A percentile compares a stretch with the other conserved stretches of the same genome.
Evolutionary conservation across 1,140 invertebrate genomes (phyloP).

Genomic region (Thalassaphorura encarpata): DNA sequence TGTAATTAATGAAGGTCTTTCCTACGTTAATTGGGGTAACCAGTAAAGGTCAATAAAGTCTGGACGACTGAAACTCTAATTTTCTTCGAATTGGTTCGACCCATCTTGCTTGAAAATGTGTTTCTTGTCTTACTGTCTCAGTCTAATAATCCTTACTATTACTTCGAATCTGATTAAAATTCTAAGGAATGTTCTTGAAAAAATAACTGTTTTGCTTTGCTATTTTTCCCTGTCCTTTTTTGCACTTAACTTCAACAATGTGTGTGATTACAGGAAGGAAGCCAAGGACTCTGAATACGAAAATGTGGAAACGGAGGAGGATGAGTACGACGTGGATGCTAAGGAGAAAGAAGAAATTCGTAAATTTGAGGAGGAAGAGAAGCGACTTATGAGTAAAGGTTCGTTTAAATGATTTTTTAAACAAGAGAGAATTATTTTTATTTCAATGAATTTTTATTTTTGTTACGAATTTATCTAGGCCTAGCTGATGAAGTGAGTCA

Average conservation of each 20-base stretch:
- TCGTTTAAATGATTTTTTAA: neutral
- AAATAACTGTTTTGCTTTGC: too few relatives aligned
- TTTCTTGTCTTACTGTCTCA: too few relatives aligned
- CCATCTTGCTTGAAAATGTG: too few relatives aligned
- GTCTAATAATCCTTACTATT: too few relatives aligned
- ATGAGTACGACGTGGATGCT: constrained; percentile 33
- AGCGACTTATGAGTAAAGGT: constrained; percentile 42
- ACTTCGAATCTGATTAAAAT: neutral
- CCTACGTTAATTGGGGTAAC: too few relatives aligned
- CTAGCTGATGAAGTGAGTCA: constrained; percentile 46
- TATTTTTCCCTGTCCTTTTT: too few relatives aligned
- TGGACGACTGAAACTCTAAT: too few relatives aligned
- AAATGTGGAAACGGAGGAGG: constrained; percentile 34
- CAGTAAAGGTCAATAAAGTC: too few relatives aligned
- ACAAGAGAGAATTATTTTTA: neutral
- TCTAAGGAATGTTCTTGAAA: neutral
- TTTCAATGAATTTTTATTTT: neutral
- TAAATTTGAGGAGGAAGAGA: constrained; percentile 43
- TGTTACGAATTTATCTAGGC: neutral
- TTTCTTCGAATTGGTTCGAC: too few relatives aligned
- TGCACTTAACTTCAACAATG: neutral
- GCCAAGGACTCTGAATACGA: constrained; percentile 36
- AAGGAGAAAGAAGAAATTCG: constrained; percentile 35
- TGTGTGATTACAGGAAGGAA: constrained; percentile 24
- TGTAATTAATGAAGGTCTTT: neutral